Conservation (phyloP, 2,888 invertebrate genomes). For the Rosalia funebris region DNA sequence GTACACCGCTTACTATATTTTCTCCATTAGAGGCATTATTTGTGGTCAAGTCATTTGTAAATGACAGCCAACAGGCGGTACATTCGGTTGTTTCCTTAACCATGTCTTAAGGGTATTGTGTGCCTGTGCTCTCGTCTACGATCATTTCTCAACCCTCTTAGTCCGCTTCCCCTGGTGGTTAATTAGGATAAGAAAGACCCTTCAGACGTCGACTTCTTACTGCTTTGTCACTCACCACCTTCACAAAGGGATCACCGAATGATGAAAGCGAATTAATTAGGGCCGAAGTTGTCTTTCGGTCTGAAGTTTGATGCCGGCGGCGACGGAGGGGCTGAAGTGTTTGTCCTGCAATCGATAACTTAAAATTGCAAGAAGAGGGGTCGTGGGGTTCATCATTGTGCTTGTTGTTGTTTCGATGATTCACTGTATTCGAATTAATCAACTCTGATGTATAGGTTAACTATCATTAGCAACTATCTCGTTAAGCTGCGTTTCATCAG, state of each 20-base stretch:
- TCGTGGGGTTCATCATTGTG: too few relatives aligned
- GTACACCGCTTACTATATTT: not conserved
- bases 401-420: too few relatives aligned
- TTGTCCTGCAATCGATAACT: constrained; percentile 1
- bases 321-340: not conserved
- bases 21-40: constrained; percentile 12
- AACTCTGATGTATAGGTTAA: too few relatives aligned
- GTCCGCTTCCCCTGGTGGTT: constrained; percentile 36
- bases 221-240: constrained; percentile 42
- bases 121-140: not conserved
- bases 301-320: constrained; percentile 16
- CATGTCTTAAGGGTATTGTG: constrained; percentile 19
- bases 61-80: constrained; percentile 9
- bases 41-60: constrained; percentile 19
- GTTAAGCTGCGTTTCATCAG: too few relatives aligned
- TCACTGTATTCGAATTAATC: too few relatives aligned
- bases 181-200: constrained; percentile 44
- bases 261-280: constrained; percentile 43
- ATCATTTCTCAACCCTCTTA: constrained; percentile 25
- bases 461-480: too few relatives aligned
- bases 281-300: constrained; percentile 18
- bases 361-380: too few relatives aligned
- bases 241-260: constrained; percentile 38
- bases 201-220: constrained; percentile 39
- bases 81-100: constrained; percentile 8